A percentile compares a stretch with the other conserved stretches of the same genome.
Conservation (phyloP, 2,113 vertebrate genomes). For the Nothobranchius furzeri region DNA sequence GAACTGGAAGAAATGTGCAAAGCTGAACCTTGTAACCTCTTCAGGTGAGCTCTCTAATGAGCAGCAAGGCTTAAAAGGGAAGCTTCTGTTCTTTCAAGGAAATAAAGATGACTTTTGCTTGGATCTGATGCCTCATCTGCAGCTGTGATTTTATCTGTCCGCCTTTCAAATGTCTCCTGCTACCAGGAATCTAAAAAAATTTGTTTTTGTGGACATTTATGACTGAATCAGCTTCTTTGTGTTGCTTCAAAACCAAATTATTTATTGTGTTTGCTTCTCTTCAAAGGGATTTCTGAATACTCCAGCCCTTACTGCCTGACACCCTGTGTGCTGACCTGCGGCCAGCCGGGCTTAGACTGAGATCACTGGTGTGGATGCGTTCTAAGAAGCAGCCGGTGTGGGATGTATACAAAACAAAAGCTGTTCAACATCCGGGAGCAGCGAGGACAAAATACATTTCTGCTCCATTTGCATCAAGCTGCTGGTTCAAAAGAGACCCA, state of each 20-base stretch:
- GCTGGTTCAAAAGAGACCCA: neutral
- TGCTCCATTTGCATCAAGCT: conserved; percentile 22
- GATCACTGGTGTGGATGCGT: conserved; percentile 27
- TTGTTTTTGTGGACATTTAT: too few species aligned
- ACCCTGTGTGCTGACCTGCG: conserved; percentile 22
- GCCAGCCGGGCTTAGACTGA: conserved; percentile 39
- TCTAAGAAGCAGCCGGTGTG: neutral
- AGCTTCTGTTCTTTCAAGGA: neutral
- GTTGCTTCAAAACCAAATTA: too few species aligned
- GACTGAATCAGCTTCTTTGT: too few species aligned
- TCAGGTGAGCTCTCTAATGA: neutral
- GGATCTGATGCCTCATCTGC: neutral
- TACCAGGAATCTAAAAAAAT: too few species aligned
- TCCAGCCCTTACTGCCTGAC: conserved; percentile 2
- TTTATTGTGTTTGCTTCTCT: too few species aligned
- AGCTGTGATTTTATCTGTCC: neutral
- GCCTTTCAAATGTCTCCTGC: too few species aligned
- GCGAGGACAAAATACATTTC: conserved; percentile 28
- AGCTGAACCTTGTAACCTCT: conserved; percentile 7
- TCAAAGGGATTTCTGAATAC: too few species aligned
- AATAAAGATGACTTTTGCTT: neutral
- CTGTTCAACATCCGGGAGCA: conserved; percentile 13
- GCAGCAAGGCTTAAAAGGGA: neutral
- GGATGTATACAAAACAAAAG: conserved; percentile 62
- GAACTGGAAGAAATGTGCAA: conserved; percentile 33